phyloP scores from a whole-genome alignment of 1,140 invertebrate genomes.

The Ceratina japonica region DNA sequence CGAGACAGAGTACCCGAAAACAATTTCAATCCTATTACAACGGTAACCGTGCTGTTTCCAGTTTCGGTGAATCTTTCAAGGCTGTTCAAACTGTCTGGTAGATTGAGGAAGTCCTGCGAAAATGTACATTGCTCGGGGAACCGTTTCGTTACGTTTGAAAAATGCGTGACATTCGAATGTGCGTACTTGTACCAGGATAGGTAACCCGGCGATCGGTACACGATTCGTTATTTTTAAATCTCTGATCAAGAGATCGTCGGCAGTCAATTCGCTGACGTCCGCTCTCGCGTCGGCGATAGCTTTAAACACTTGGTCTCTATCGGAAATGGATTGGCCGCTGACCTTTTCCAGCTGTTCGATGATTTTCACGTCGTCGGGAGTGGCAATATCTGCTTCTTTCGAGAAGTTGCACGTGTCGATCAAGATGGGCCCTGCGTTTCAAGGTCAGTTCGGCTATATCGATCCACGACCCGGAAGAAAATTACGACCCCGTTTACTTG shows the following conservation, averaged over 20 bases:
- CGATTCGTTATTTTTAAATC: slow-evolving; percentile 83
- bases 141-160: not conserved
- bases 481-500: slow-evolving; percentile 43
- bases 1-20: slow-evolving; percentile 71
- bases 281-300: slow-evolving; percentile 81
- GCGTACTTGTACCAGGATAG: slow-evolving; percentile 78
- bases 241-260: slow-evolving; percentile 82
- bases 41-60: slow-evolving; percentile 70
- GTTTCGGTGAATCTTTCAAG: slow-evolving; percentile 77
- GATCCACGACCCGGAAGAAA: too few species aligned
- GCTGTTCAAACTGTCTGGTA: slow-evolving; percentile 71
- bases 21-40: slow-evolving; percentile 81
- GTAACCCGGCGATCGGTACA: slow-evolving; percentile 82
- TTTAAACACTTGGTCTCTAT: slow-evolving; percentile 76
- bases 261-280: slow-evolving; percentile 80
- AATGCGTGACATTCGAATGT: not conserved
- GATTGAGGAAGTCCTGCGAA: slow-evolving; percentile 78
- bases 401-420: slow-evolving; percentile 87
- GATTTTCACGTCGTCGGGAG: slow-evolving; percentile 81
- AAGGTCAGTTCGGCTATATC: slow-evolving; percentile 1
- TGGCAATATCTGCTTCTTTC: slow-evolving; percentile 81
- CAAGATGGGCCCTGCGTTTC: slow-evolving; percentile 84
- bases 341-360: slow-evolving; percentile 77
- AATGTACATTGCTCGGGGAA: not conserved
- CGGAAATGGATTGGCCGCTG: slow-evolving; percentile 16